Percentiles rank a stretch among this genome's conserved stretches.
These are phyloP conservation scores for Melanotaenia parkinsoni DNA, from an alignment of 2,797 vertebrate genomes.

Conservation along the genomic window DNA sequence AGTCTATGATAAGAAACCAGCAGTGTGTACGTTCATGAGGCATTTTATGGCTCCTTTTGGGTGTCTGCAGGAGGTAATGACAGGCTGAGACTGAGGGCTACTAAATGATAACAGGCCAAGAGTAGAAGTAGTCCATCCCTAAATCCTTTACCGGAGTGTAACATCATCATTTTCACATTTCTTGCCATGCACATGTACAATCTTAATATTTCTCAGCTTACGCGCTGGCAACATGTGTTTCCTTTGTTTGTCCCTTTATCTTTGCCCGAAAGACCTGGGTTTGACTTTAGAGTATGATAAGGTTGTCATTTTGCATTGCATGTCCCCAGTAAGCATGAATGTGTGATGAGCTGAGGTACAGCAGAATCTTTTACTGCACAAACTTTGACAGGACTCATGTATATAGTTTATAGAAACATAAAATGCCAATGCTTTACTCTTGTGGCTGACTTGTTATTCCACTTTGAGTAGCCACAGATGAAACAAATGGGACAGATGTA, in stretches of 20 bases:
- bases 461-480: background rate
- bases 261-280: background rate
- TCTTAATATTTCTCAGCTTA: background rate
- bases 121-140: slow-evolving; percentile 16
- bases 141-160: too few species aligned
- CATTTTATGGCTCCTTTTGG: slow-evolving; percentile 24
- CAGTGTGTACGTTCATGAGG: slow-evolving; percentile 1
- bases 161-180: background rate
- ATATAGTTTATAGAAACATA: background rate
- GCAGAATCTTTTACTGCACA: background rate
- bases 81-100: slow-evolving; percentile 30
- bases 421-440: background rate
- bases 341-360: background rate
- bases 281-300: background rate
- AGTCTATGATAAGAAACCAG: slow-evolving; percentile 7
- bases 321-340: background rate
- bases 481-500: background rate
- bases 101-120: slow-evolving; percentile 33
- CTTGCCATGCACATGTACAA: background rate
- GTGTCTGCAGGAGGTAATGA: slow-evolving; percentile 46
- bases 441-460: background rate
- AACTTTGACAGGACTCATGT: background rate
- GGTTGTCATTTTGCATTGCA: background rate
- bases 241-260: background rate
- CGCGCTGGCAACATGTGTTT: background rate